Evolutionary conservation across 1,140 invertebrate genomes (phyloP).

Genomic region (Panonychus citri): DNA sequence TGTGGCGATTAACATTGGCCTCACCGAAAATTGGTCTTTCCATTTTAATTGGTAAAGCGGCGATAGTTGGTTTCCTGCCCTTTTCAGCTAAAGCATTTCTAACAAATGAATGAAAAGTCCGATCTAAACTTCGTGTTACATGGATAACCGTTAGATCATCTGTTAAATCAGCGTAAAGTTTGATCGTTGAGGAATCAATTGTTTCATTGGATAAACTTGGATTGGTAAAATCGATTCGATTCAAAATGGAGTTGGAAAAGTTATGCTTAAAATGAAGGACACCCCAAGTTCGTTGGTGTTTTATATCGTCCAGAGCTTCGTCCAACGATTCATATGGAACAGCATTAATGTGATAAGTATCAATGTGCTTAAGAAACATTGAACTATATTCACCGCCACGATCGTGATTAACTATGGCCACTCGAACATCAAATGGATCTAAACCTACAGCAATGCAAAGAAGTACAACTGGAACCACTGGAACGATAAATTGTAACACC

Average conservation of each 20-base stretch:
- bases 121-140: not conserved
- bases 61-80: not conserved
- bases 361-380: not conserved
- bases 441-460: slow-evolving; percentile 82
- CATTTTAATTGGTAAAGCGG: slow-evolving; percentile 29
- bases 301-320: slow-evolving; percentile 8
- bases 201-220: not conserved
- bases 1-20: not conserved
- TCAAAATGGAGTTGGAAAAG: slow-evolving; percentile 7
- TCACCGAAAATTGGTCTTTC: slow-evolving; percentile 62
- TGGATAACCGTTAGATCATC: not conserved
- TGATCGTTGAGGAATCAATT: not conserved
- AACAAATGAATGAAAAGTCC: not conserved
- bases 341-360: not conserved
- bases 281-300: slow-evolving; percentile 11
- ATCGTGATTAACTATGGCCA: slow-evolving; percentile 45
- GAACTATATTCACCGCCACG: not conserved
- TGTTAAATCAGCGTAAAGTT: not conserved
- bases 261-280: slow-evolving; percentile 7
- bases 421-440: slow-evolving; percentile 52
- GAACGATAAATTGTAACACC: slow-evolving; percentile 62
- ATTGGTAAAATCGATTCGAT: not conserved
- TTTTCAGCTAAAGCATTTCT: not conserved
- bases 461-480: slow-evolving; percentile 74
- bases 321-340: not conserved